Base-by-base conservation (phyloP, 2,797 vertebrate genomes). In the Dryobates pubescens region DNA sequence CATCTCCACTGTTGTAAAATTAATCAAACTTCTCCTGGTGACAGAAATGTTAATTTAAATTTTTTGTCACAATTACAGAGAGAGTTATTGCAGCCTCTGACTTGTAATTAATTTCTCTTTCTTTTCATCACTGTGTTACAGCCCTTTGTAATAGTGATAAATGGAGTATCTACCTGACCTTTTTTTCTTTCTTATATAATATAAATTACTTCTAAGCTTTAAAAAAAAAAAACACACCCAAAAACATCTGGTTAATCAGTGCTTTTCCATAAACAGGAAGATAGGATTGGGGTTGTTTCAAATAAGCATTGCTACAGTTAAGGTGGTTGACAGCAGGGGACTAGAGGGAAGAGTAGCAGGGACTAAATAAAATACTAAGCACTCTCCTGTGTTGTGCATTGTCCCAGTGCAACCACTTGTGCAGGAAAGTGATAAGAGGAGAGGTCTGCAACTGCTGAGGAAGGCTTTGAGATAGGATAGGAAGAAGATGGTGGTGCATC, bases 51-150 rank as follows among this genome's bases (percentile, higher is more conserved):
- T 98, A 97, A 98, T 98, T 98, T 98, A 97, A 98, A 98, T 96
- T 97, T 98, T 98, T 98, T 86, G 97, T 97, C 97, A 98, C 97
- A 97, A 98, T 97, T 98, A 98, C 93, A 73, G 87, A 96, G 96
- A 98, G 97, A 98, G 97, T 97, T 97, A 97, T 97, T 97, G 97
- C 96, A 97, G 96, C 96, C 97, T 97, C 96, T 97, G 97, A 97
- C 97, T 97, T 93, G 95, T 98, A 98, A 98, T 98, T 98, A 98
- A 98, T 98, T 98, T 98, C 97, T 97, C 96, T 97, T 97, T 95
- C 96, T 97, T 98, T 97, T 97, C 96, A 97, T 97, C 97, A 93
- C 94, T 93, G 88, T 88, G 92, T 95, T 95, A 95, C 93, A 96
- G 89, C 96, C 92, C 93, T 97, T 97, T 97, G 94, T 97, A 98